These are phyloP conservation scores for Diorhabda carinulata DNA, from an alignment of 1,140 invertebrate genomes.

Conservation along the genomic window DNA sequence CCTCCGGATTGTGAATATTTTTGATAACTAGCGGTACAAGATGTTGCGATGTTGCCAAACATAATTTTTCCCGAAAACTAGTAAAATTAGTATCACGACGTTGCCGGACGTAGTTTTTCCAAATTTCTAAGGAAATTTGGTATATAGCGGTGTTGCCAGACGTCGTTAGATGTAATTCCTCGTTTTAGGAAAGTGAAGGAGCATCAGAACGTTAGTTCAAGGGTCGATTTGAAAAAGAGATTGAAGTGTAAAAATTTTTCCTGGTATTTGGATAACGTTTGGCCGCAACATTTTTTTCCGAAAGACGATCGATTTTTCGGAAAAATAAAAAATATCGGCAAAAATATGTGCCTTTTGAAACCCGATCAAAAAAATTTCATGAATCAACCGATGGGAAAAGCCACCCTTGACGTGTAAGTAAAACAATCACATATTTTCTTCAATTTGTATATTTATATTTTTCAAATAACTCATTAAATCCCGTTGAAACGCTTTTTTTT, in stretches of 20 bases:
- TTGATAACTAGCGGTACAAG: not conserved
- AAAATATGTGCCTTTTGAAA: conserved; percentile 58
- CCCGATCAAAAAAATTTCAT: conserved; percentile 55
- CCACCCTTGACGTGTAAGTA: conserved; percentile 49
- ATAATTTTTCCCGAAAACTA: not conserved
- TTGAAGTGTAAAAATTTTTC: conserved; percentile 81
- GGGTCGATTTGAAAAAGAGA: conserved; percentile 52
- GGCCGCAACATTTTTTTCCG: conserved; percentile 89
- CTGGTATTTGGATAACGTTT: conserved; percentile 94
- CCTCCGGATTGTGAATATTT: not conserved
- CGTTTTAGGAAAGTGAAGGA: conserved; percentile 49
- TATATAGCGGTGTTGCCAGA: not conserved
- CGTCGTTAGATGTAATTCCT: not conserved
- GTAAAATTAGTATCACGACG: not conserved
- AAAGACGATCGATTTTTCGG: conserved; percentile 78
- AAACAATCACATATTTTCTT: not conserved
- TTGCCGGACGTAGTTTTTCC: not conserved
- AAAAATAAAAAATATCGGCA: conserved; percentile 55
- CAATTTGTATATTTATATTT: too few relatives aligned
- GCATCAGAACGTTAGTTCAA: conserved; percentile 60
- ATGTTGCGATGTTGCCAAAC: not conserved
- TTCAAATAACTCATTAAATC: too few relatives aligned
- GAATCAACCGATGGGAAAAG: conserved; percentile 61
- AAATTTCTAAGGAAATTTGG: not conserved
- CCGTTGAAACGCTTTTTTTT: too few relatives aligned